phyloP scores from a whole-genome alignment of 2,888 invertebrate species.

The Phengaris arion region DNA sequence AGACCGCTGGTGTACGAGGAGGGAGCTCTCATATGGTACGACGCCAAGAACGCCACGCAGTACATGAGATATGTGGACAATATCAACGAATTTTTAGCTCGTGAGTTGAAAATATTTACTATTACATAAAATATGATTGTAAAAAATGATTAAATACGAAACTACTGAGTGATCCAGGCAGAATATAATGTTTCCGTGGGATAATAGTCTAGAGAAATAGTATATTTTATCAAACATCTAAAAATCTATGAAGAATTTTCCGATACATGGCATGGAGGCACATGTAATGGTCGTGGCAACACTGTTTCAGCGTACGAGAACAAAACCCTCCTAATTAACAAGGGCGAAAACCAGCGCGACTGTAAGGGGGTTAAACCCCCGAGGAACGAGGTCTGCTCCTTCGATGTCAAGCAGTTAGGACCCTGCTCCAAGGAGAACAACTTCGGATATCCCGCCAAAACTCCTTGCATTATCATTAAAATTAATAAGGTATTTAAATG shows the following conservation, averaged over 20 bases:
- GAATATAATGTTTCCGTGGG: too few relatives aligned
- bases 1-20: constrained; percentile 81
- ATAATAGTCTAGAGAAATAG: too few relatives aligned
- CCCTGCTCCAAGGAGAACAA: constrained; percentile 89
- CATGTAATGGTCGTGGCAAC: not conserved
- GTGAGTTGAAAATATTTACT: constrained; percentile 64
- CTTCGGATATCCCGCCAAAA: constrained; percentile 91
- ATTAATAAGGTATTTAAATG: constrained; percentile 82
- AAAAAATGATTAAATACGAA: too few relatives aligned
- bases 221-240: too few relatives aligned
- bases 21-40: constrained; percentile 83
- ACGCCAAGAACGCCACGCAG: constrained; percentile 73
- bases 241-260: too few relatives aligned
- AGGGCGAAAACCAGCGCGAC: constrained; percentile 60
- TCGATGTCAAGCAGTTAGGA: constrained; percentile 86
- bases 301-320: constrained; percentile 61
- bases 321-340: constrained; percentile 54
- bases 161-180: too few relatives aligned
- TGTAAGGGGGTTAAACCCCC: constrained; percentile 60
- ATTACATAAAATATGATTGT: too few relatives aligned
- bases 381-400: constrained; percentile 83
- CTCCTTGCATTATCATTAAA: constrained; percentile 96
- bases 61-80: constrained; percentile 79
- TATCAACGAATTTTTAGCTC: constrained; percentile 80
- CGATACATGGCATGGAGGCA: too few relatives aligned